A percentile compares a stretch with the other conserved stretches of the same genome.
phyloP scores from a whole-genome alignment of 1,140 invertebrate genomes.

The Ectropis grisescens region DNA sequence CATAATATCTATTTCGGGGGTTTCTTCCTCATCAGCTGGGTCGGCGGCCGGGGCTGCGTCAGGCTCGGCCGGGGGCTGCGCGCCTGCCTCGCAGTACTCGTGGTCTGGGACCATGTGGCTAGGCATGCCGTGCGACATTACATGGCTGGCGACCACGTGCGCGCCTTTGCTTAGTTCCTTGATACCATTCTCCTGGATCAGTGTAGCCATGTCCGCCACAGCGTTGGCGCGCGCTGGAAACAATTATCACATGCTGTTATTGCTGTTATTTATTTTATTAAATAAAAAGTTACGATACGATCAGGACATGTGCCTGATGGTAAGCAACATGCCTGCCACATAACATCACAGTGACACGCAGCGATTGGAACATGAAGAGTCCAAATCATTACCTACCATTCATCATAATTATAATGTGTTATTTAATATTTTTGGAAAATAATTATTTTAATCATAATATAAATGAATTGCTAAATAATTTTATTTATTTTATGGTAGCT shows the following conservation, averaged over 20 bases:
- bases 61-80: conserved; percentile 23
- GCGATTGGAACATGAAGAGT: no score
- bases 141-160: conserved; percentile 63
- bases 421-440: no score
- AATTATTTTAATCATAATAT: no score
- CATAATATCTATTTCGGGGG: conserved; percentile 90
- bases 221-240: conserved; percentile 54
- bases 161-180: conserved; percentile 75
- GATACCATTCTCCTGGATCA: conserved; percentile 81
- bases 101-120: conserved; percentile 67
- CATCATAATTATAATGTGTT: no score
- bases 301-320: no score
- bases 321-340: no score
- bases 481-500: no score
- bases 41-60: conserved; percentile 25
- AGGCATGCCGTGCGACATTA: conserved; percentile 46
- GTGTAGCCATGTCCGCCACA: conserved; percentile 75
- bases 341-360: no score
- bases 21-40: conserved; percentile 53
- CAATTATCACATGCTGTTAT: neutral
- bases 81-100: conserved; percentile 51
- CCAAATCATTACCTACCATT: no score
- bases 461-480: no score
- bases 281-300: no score
- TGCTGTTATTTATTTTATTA: no score